phyloP scores from a whole-genome alignment of 2,797 vertebrate species.

The Antrozous pallidus region DNA sequence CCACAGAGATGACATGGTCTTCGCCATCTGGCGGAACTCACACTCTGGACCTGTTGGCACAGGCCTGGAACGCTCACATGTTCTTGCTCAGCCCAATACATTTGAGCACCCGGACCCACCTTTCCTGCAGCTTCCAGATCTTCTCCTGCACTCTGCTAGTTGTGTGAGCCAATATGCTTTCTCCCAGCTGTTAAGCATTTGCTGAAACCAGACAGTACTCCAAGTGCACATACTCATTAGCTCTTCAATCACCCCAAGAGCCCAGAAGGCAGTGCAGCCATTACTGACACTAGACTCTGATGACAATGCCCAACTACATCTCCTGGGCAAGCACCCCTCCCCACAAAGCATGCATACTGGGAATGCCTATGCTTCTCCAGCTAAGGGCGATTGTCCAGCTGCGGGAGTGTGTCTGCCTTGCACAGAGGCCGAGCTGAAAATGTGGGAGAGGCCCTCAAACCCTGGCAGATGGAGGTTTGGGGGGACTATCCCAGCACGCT shows the following conservation, averaged over 20 bases:
- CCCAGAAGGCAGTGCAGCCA: background rate
- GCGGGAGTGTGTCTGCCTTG: background rate
- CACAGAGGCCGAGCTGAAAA: background rate
- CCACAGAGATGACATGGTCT: background rate
- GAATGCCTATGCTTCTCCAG: background rate
- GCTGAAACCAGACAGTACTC: background rate
- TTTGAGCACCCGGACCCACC: background rate
- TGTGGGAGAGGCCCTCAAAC: background rate
- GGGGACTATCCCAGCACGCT: background rate
- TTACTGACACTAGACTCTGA: background rate
- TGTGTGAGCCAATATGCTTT: background rate
- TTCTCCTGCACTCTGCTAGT: background rate
- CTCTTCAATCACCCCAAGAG: background rate
- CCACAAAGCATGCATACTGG: fast-evolving
- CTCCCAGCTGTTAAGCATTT: background rate
- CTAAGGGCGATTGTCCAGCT: no score
- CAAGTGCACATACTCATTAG: background rate
- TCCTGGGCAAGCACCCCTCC: background rate
- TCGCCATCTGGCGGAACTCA: fast-evolving
- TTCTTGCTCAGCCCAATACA: background rate
- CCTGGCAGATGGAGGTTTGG: background rate
- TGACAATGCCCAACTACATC: fast-evolving
- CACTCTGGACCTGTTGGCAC: background rate
- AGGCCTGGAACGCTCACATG: fast-evolving
- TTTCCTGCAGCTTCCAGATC: background rate